phyloP scores from a whole-genome alignment of 2,113 vertebrate species.

The Vulpes ferrilata region DNA sequence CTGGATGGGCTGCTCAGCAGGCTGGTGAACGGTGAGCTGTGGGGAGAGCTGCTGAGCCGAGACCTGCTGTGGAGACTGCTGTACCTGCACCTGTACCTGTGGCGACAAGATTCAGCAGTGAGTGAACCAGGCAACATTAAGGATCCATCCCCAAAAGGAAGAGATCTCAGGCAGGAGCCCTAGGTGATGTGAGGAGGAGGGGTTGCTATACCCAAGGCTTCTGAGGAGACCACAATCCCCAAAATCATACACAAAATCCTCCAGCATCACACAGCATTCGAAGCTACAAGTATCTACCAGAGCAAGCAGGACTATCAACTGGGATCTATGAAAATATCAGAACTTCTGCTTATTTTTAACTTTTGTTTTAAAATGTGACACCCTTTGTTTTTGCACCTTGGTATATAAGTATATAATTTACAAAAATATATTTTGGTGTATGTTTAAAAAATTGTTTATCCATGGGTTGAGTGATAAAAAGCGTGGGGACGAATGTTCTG shows the following conservation, averaged over 20 bases:
- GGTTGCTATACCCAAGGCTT: neutral
- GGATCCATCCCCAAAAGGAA: neutral
- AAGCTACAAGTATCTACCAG: neutral
- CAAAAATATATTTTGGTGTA: neutral
- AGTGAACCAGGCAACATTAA: slow-evolving; percentile 39
- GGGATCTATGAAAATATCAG: neutral
- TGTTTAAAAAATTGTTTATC: slow-evolving; percentile 18
- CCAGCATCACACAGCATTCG: neutral
- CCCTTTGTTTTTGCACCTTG: neutral
- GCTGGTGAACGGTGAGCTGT: slow-evolving; percentile 94
- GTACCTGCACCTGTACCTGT: slow-evolving; percentile 92
- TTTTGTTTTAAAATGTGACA: neutral
- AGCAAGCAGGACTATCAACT: neutral
- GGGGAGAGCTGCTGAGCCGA: slow-evolving; percentile 95
- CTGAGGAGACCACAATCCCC: neutral
- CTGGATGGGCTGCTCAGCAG: slow-evolving; percentile 95
- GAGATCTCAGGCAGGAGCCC: neutral
- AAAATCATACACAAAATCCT: neutral
- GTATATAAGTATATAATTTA: neutral
- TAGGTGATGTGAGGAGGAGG: neutral
- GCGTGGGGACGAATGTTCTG: neutral
- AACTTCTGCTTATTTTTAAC: slow-evolving; percentile 10
- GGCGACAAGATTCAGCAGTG: slow-evolving; percentile 75
- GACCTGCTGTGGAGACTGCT: slow-evolving; percentile 91
- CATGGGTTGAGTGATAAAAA: neutral